Evolutionary conservation across 2,888 invertebrate species (phyloP), one percentile per base, ranked within the genome.

Genomic region (Euzophera pinguis): DNA sequence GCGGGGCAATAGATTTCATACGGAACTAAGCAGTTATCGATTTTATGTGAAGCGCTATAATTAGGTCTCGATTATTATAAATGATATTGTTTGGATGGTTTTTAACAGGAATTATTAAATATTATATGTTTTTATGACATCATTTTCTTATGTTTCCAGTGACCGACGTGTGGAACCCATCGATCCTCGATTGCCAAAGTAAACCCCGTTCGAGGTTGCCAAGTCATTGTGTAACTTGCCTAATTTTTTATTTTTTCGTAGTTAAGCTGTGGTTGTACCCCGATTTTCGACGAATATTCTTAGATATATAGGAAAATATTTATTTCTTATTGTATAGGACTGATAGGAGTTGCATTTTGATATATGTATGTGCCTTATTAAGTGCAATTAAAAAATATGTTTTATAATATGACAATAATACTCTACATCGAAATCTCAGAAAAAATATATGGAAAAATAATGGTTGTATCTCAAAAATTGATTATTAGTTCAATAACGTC

Each of bases 141-240:
- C 17, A 52, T n/a, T 41, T 51, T 58, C 59, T 63, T 22, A 22
- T 22, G 22, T 22, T 81, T 77, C 43, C 83, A 86, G 86, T 86
- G 78, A 86, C 67, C 71, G 53, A 32, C 57, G 51, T 57, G 61
- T 54, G 62, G 52, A 49, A 49, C 50, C 51, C 47, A 22, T 42
- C 58, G 59, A 69, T 69, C 65, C 61, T 67, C 68, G 69, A 62
- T 69, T 75, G 77, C 85, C 85, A 86, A 85, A 85, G 85, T 72
- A 70, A 72, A 70, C 65, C 66, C 42, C 59, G 5, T 62, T 58
- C 66, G 68, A 67, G 66, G 63, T 72, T 73, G 73, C 74, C 71
- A 72, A 77, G 71, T 78, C 68, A 63, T 61, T 60, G 55, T 60
- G 55, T 55, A 68, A 55, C 65, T 73, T 71, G 70, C 68, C 69